Percentiles rank a stretch among this genome's conserved stretches.
Evolutionary conservation across 2,888 invertebrate species (phyloP).

Genomic region (Caenorhabditis wallacei): DNA sequence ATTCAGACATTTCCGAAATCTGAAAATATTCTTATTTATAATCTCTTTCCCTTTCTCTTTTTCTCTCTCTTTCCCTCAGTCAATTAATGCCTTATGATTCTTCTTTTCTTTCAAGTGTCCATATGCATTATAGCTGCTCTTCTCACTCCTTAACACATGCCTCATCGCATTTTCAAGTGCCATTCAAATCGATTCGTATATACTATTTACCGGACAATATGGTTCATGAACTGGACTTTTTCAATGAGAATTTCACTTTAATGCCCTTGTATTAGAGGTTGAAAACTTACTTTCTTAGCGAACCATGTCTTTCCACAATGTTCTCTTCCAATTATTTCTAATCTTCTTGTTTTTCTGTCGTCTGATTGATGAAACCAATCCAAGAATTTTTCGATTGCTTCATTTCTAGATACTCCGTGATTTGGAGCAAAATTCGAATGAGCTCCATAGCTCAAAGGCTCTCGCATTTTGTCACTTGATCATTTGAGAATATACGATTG

Average conservation of each 20-base stretch:
- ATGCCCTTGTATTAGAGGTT: too few relatives aligned
- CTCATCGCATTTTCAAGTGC: conserved; percentile 52
- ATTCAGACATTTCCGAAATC: conserved; percentile 69
- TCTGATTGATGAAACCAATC: conserved; percentile 46
- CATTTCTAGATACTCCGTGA: conserved; percentile 23
- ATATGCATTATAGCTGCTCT: conserved; percentile 30
- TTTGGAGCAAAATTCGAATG: conserved; percentile 15
- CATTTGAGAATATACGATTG: conserved; percentile 1
- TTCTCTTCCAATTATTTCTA: conserved; percentile 49
- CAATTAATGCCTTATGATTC: conserved; percentile 10
- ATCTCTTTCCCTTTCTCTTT: background rate
- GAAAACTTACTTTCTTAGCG: conserved; percentile 64
- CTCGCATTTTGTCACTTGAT: conserved; percentile 48
- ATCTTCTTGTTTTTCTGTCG: conserved; percentile 11
- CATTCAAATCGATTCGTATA: conserved; percentile 7
- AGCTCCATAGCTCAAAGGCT: conserved; percentile 48
- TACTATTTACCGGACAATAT: conserved; percentile 47
- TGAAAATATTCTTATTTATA: conserved; percentile 50
- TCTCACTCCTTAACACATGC: conserved; percentile 48
- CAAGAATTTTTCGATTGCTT: conserved; percentile 17
- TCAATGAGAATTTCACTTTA: too few relatives aligned
- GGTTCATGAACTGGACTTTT: background rate
- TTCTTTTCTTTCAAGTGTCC: conserved; percentile 16
- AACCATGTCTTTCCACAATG: conserved; percentile 71
- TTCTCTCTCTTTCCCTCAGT: conserved; percentile 1